A percentile compares a stretch with the other conserved stretches of the same genome.
Conservation (phyloP, 2,113 vertebrate species). For the Dipodomys merriami region DNA sequence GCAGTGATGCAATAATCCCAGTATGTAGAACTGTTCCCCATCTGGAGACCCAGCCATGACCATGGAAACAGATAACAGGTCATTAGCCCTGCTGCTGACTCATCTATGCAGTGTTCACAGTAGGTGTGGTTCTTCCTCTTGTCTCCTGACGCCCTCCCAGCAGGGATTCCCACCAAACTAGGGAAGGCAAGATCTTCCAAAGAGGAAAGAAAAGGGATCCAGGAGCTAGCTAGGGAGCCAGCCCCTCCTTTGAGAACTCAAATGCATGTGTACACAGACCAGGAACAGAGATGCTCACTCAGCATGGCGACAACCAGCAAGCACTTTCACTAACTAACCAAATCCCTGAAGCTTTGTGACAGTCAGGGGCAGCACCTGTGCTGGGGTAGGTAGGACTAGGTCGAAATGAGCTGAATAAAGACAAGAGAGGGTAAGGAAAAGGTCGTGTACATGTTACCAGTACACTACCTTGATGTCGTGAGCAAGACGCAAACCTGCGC, state of each 20-base stretch:
- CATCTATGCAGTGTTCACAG: background rate
- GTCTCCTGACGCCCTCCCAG: too few species aligned
- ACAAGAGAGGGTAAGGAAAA: background rate
- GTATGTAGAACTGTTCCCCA: background rate
- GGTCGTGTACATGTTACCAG: too few species aligned
- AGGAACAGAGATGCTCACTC: background rate
- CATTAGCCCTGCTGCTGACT: constrained; percentile 16
- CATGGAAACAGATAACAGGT: constrained; percentile 57
- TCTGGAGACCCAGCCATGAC: constrained; percentile 38
- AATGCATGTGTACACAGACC: background rate
- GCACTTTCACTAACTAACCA: background rate
- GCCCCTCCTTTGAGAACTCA: background rate
- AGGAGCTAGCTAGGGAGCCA: background rate
- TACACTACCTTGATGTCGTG: background rate
- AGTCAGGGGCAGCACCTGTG: background rate
- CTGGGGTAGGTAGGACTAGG: background rate
- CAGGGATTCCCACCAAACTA: constrained; percentile 16
- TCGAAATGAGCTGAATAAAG: background rate
- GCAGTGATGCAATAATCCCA: background rate
- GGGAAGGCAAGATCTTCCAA: background rate
- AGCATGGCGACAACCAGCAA: background rate
- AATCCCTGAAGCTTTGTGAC: background rate
- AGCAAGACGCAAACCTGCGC: background rate
- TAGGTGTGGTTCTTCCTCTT: constrained; percentile 1
- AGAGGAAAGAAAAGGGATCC: background rate